Percentiles rank a stretch among this genome's conserved stretches.
Conservation (phyloP, 1,140 invertebrate genomes). For the Neodiprion lecontei region DNA sequence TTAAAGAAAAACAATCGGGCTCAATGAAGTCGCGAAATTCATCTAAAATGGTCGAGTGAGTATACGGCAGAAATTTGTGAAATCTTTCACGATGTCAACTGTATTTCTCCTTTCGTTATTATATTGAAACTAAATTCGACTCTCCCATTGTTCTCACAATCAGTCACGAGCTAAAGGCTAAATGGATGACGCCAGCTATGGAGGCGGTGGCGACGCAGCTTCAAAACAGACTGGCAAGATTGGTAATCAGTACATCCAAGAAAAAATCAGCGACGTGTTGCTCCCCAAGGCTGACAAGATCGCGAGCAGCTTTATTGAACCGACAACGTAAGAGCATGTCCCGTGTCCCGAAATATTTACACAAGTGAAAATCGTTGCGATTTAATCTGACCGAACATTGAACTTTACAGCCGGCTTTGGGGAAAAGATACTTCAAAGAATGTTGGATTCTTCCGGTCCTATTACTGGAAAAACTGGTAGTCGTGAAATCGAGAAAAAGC, state of each 20-base stretch:
- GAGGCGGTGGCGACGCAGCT: constrained; percentile 44
- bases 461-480: too few species aligned
- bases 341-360: not conserved
- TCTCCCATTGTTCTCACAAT: constrained; percentile 13
- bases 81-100: not conserved
- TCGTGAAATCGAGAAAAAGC: too few species aligned
- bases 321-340: not conserved
- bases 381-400: not conserved
- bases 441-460: not conserved
- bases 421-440: not conserved
- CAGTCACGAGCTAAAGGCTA: constrained; percentile 47
- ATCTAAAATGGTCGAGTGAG: constrained; percentile 49
- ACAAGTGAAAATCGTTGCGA: not conserved
- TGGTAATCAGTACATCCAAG: not conserved
- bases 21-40: constrained; percentile 36
- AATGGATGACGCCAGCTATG: constrained; percentile 58
- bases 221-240: not conserved
- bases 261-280: not conserved
- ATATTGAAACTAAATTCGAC: not conserved
- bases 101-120: constrained; percentile 3
- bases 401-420: not conserved
- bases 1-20: constrained; percentile 53
- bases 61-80: constrained; percentile 10
- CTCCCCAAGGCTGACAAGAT: not conserved
- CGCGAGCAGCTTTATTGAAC: not conserved